Percentiles rank a stretch among this genome's conserved stretches.
These are phyloP conservation scores for Poecile montanus DNA, from an alignment of 2,797 vertebrate species.

Conservation along the genomic window DNA sequence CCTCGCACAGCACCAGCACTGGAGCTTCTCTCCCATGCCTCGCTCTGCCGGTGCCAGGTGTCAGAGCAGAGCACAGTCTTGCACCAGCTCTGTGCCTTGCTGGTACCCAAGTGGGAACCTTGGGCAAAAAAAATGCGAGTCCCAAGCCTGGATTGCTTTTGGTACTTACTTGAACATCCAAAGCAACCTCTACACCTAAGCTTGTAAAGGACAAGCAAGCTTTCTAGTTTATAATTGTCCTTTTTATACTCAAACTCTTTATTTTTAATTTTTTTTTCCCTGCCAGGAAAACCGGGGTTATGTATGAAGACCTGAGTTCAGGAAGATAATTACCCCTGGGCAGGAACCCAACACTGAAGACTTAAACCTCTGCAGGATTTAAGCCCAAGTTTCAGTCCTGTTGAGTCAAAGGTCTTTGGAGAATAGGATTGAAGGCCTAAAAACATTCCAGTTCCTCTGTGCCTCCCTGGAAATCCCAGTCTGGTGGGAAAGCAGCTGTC, in stretches of 20 bases:
- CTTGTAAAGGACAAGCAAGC: background rate
- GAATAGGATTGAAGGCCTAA: background rate
- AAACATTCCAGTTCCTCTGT: background rate
- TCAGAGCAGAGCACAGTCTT: background rate
- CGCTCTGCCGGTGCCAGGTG: accelerated
- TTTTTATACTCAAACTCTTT: background rate
- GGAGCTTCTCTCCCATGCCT: background rate
- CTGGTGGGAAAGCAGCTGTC: background rate
- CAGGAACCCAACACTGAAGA: background rate
- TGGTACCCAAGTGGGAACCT: background rate
- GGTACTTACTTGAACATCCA: background rate
- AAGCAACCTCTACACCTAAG: background rate
- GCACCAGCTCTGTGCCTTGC: background rate
- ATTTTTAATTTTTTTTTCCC: background rate
- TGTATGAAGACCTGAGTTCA: background rate
- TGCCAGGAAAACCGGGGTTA: background rate
- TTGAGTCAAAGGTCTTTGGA: background rate
- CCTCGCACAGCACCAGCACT: background rate
- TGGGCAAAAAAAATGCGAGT: background rate
- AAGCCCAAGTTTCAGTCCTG: background rate
- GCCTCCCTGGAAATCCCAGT: background rate
- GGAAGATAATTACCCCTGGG: background rate
- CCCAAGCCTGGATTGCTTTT: background rate
- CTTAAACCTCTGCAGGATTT: background rate
- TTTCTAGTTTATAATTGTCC: background rate